A percentile compares a stretch with the other conserved stretches of the same genome.
Evolutionary conservation across 2,113 vertebrate genomes (phyloP).

Genomic region (Sylvilagus bachmani): DNA sequence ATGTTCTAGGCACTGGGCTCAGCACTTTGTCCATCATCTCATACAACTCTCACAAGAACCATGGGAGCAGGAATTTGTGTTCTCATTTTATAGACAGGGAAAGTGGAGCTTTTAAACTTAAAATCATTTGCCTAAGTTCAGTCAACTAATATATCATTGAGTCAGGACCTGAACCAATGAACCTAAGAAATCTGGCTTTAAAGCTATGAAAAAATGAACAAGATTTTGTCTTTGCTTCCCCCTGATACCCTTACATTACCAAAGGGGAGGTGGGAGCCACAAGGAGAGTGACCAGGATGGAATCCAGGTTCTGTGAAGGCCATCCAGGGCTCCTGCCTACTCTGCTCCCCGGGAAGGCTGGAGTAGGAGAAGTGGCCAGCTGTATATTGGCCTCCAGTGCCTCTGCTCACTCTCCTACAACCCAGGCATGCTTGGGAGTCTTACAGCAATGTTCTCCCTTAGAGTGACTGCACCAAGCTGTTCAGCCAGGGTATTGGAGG

Average conservation of each 20-base stretch:
- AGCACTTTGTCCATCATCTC: neutral
- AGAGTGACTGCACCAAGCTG: constrained; percentile 97
- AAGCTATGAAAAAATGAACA: neutral
- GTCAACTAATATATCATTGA: neutral
- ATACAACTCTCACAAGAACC: neutral
- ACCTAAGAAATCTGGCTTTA: neutral
- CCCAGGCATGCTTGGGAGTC: neutral
- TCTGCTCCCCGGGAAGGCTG: neutral
- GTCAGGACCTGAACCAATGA: constrained; percentile 40
- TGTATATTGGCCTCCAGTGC: neutral
- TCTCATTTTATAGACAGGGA: neutral
- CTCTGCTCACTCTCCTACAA: neutral
- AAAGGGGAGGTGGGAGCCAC: neutral
- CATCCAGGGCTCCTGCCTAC: neutral
- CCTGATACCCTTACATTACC: neutral
- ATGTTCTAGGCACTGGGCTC: neutral
- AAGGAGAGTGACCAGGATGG: neutral
- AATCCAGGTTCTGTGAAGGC: neutral
- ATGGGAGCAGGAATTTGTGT: neutral
- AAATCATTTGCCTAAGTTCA: constrained; percentile 1
- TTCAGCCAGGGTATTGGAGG: constrained; percentile 94
- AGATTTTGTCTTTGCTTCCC: constrained; percentile 10
- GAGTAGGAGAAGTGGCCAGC: neutral
- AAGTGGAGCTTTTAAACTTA: neutral
- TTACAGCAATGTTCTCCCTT: constrained; percentile 66